Percentiles rank a stretch among this genome's conserved stretches.
Evolutionary conservation across 37 sponge, comb jelly and placozoan genomes (phyloP).

Genomic region (Halisarca cf. caerulea): DNA sequence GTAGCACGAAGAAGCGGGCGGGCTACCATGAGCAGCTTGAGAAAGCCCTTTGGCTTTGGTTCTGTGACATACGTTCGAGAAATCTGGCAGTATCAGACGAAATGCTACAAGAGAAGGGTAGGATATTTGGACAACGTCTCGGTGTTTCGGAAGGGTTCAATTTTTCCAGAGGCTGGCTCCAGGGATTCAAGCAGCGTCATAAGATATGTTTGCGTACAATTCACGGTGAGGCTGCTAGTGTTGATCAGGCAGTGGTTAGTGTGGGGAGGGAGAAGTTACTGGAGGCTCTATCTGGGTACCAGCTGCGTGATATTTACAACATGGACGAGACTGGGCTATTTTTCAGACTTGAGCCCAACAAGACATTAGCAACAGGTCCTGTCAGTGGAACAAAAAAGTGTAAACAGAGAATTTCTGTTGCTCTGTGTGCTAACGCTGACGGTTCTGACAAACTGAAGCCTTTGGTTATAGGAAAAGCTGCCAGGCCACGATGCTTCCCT

Average conservation of each 20-base stretch:
- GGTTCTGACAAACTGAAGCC: too few relatives aligned
- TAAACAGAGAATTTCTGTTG: too few relatives aligned
- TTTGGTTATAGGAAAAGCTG: too few relatives aligned
- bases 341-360: constrained; percentile 20
- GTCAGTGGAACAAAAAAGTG: constrained; percentile 5
- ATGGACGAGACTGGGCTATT: constrained; percentile 24
- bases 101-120: not conserved
- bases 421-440: too few relatives aligned
- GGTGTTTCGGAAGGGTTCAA: not conserved
- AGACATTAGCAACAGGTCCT: constrained; percentile 17
- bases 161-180: constrained; percentile 11
- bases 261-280: too few relatives aligned
- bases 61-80: not conserved
- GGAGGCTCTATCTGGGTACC: too few relatives aligned
- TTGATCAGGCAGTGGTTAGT: not conserved
- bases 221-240: constrained; percentile 28
- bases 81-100: constrained; percentile 10
- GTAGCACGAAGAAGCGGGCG: not conserved
- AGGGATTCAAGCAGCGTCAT: constrained; percentile 17
- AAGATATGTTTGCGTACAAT: not conserved
- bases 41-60: constrained; percentile 19
- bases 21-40: not conserved
- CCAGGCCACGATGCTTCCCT: too few relatives aligned
- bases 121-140: not conserved
- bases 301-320: not conserved